phyloP scores from a whole-genome alignment of 2,888 invertebrate genomes.

The Calameuta idolon region DNA sequence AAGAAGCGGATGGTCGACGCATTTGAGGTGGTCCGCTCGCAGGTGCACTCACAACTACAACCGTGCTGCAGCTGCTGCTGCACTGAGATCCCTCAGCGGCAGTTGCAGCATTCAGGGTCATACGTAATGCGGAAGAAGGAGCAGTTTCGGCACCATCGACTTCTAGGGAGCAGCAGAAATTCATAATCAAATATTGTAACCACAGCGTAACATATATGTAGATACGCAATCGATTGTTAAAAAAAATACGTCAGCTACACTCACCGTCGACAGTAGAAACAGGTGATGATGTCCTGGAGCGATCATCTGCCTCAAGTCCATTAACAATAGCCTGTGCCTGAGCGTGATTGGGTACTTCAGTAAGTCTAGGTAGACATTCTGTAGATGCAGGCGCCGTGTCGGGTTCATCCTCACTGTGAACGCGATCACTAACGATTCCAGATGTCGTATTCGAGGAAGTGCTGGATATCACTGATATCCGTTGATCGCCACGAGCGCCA shows the following conservation, averaged over 20 bases:
- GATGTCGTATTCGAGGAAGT: constrained; percentile 98
- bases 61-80: constrained; percentile 88
- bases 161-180: constrained; percentile 40
- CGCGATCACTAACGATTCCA: constrained; percentile 95
- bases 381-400: constrained; percentile 91
- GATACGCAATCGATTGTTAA: background rate
- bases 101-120: constrained; percentile 33
- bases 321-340: constrained; percentile 40
- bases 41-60: constrained; percentile 77
- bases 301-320: constrained; percentile 35
- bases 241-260: background rate
- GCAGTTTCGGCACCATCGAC: constrained; percentile 52
- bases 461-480: constrained; percentile 91
- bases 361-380: constrained; percentile 78
- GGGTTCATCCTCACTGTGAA: constrained; percentile 93
- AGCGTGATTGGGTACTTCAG: constrained; percentile 45
- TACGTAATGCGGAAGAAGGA: constrained; percentile 34
- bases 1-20: constrained; percentile 76
- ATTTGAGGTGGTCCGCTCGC: constrained; percentile 66
- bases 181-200: constrained; percentile 2
- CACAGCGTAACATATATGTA: background rate
- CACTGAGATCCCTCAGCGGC: constrained; percentile 78
- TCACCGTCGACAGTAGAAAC: constrained; percentile 56
- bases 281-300: constrained; percentile 53
- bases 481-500: constrained; percentile 80